A percentile compares a stretch with the other conserved stretches of the same genome.
Conservation (phyloP, 23 tunicate genomes). For the Halocynthia roretzi region DNA sequence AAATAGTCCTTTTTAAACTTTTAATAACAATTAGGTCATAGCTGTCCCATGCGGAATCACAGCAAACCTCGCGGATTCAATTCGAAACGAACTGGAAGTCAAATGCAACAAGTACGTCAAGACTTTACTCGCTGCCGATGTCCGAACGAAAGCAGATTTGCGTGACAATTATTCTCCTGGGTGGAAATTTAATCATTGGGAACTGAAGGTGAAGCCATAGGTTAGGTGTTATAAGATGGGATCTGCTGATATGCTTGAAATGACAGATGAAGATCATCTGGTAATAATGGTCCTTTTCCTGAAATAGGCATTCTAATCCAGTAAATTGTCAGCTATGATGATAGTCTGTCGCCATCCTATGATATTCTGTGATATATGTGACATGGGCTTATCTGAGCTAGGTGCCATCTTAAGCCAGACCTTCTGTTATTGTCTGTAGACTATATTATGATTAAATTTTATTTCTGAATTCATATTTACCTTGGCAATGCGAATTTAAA, state of each 20-base stretch:
- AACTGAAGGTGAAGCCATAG: conserved; percentile 48
- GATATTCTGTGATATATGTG: not conserved
- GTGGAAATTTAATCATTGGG: conserved; percentile 99
- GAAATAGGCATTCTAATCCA: too few species aligned
- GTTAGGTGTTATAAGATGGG: not conserved
- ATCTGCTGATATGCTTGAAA: not conserved
- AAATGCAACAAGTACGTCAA: conserved; percentile 60
- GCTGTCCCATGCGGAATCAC: conserved; percentile 89
- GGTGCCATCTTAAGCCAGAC: not conserved
- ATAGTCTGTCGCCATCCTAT: too few species aligned
- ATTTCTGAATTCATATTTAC: conserved; percentile 81
- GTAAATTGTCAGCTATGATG: too few species aligned
- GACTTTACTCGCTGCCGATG: conserved; percentile 32
- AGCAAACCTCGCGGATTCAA: conserved; percentile 37
- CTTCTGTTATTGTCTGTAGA: not conserved
- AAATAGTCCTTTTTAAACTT: too few species aligned
- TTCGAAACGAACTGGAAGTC: conserved; percentile 22
- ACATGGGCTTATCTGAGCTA: not conserved
- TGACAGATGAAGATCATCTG: too few species aligned
- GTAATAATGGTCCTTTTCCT: too few species aligned
- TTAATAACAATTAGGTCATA: too few species aligned
- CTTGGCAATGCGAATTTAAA: conserved; percentile 78
- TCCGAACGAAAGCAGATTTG: conserved; percentile 52
- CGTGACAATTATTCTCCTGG: conserved; percentile 91
- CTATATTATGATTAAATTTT: not conserved